A percentile compares a stretch with the other conserved stretches of the same genome.
Conservation (phyloP, 1,140 invertebrate species). For the Drosophila lacertosa region DNA sequence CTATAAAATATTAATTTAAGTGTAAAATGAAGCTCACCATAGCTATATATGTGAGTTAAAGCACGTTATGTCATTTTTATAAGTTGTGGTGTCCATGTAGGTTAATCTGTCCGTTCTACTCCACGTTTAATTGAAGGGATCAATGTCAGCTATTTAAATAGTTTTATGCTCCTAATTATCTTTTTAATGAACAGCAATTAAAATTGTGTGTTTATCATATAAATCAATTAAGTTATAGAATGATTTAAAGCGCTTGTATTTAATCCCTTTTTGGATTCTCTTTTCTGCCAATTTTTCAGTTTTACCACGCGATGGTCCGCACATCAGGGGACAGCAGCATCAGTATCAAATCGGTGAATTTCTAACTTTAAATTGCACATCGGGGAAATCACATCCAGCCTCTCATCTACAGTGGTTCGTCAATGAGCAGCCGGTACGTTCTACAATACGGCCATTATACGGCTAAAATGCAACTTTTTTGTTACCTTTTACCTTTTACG, state of each 20-base stretch:
- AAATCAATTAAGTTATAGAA: too few species aligned
- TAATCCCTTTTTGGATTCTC: constrained; percentile 14
- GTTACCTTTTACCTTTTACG: constrained; percentile 44
- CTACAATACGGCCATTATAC: constrained; percentile 18
- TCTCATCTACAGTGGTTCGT: constrained; percentile 92
- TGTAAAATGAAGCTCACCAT: too few species aligned
- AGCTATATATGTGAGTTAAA: too few species aligned
- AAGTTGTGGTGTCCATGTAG: too few species aligned
- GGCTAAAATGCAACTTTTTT: constrained; percentile 30
- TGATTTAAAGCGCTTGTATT: neutral
- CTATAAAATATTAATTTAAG: too few species aligned
- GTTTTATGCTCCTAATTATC: too few species aligned
- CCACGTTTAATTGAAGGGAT: too few species aligned
- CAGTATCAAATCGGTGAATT: constrained; percentile 92
- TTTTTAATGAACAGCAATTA: too few species aligned
- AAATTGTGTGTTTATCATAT: too few species aligned
- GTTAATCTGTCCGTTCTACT: too few species aligned
- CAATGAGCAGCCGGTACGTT: constrained; percentile 90
- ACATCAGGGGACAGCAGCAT: constrained; percentile 91
- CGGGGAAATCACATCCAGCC: constrained; percentile 91
- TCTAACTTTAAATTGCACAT: constrained; percentile 93
- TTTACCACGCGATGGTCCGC: constrained; percentile 90
- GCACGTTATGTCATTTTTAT: too few species aligned
- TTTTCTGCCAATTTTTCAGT: constrained; percentile 86
- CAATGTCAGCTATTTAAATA: too few species aligned